Conservation (phyloP, 2,888 invertebrate genomes). For the Erynnis tages region DNA sequence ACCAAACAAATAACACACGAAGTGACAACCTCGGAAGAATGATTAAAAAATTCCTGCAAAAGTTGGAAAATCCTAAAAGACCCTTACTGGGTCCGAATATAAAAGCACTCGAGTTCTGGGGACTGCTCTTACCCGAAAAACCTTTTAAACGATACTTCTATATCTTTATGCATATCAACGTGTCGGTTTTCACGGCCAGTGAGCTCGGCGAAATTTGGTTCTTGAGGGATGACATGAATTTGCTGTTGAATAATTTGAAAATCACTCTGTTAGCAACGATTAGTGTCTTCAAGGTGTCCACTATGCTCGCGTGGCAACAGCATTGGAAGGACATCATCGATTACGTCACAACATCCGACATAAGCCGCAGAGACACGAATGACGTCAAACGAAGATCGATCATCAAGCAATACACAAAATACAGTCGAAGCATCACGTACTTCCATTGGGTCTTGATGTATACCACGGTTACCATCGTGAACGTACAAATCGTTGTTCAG, state of each 20-base stretch:
- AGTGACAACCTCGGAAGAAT: conserved; percentile 33
- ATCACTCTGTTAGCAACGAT: conserved; percentile 65
- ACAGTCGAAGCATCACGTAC: conserved; percentile 63
- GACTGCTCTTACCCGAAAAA: conserved; percentile 57
- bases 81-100: conserved; percentile 68
- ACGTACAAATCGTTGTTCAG: conserved; percentile 45
- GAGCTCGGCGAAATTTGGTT: conserved; percentile 69
- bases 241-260: conserved; percentile 63
- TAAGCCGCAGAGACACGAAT: conserved; percentile 44
- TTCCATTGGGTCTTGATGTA: conserved; percentile 64
- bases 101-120: conserved; percentile 64
- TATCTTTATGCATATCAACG: conserved; percentile 53
- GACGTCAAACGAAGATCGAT: conserved; percentile 42
- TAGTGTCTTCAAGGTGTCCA: conserved; percentile 57
- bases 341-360: conserved; percentile 58
- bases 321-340: conserved; percentile 59
- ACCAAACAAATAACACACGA: background rate
- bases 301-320: conserved; percentile 59
- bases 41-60: conserved; percentile 45
- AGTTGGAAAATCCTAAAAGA: conserved; percentile 56
- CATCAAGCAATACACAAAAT: conserved; percentile 50
- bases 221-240: conserved; percentile 56
- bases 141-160: conserved; percentile 47
- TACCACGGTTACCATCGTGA: conserved; percentile 57
- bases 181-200: conserved; percentile 55